A percentile compares a stretch with the other conserved stretches of the same genome.
Conservation (phyloP, 2,113 vertebrate species). For the Lophochroa leadbeateri region DNA sequence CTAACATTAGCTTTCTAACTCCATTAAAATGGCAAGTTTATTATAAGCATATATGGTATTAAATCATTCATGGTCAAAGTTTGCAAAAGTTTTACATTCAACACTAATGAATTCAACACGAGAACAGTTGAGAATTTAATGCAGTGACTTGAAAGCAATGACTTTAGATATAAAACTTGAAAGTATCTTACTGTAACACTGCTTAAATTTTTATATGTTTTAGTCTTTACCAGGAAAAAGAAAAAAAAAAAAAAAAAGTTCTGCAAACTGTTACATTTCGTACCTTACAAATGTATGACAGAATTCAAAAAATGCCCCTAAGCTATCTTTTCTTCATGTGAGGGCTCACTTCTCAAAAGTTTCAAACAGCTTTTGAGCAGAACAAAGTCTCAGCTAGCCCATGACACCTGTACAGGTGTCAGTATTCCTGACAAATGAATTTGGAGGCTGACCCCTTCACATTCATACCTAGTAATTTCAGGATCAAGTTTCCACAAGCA, state of each 20-base stretch:
- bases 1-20: not conserved
- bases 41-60: not conserved
- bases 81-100: not conserved
- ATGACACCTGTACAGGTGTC: constrained; percentile 33
- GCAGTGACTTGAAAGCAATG: not conserved
- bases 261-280: not conserved
- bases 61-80: not conserved
- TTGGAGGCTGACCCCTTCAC: not conserved
- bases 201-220: not conserved
- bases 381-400: constrained; percentile 31
- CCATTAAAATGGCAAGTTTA: not conserved
- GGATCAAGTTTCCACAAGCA: constrained; percentile 28
- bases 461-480: constrained; percentile 2
- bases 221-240: not conserved
- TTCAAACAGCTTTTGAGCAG: constrained; percentile 38
- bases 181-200: not conserved
- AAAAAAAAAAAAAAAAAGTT: not conserved
- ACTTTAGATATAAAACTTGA: not conserved
- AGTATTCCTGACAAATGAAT: not conserved
- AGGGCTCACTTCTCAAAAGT: constrained; percentile 33
- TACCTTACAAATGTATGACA: not conserved
- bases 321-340: constrained; percentile 69
- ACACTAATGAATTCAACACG: not conserved
- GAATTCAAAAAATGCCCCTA: constrained; percentile 34
- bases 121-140: not conserved